Base-by-base conservation (phyloP, 2,888 invertebrate genomes). In the Drosophila prolongata region DNA sequence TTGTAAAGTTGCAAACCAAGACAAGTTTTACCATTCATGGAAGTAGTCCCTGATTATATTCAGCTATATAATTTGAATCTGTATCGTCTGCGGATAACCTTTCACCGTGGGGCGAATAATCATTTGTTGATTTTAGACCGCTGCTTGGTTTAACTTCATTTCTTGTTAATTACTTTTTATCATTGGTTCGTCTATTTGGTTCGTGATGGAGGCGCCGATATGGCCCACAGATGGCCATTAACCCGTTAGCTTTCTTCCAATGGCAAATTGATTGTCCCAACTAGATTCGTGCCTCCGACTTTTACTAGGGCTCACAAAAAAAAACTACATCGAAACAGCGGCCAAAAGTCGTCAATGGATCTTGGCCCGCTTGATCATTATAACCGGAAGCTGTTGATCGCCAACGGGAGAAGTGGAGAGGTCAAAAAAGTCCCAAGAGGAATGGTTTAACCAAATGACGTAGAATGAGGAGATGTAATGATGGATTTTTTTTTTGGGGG, bases 121-220 rank as follows among this genome's bases (percentile, higher is more conserved):
- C 70, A 50, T 14, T 44, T 66, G 74, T 70, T 69, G 44, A 49
- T 65, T 67, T 67, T 56, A 40, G 40, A 40, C 57, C 42, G 37
- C 62, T 46, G 38, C 34, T 42, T 55, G 75, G 75, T 75, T 86
- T 69, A 67, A 86, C 67, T 87, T 77, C 50, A 78, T 86, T 88
- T 79, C 84, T 67, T 70, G 78, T 69, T 88, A 83, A 83, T 83
- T 88, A 86, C 78, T 64, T 83, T 79, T 78, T 83, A 52, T 11
- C 44, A 88, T 66, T 74, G 40, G 60, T 35, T 38, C 30, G 30
- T 14, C 34, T 35, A 50, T n/a, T 50, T 61, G 67, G 64, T 27
- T 47, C 47, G 10, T 55, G 70, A 75, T 73, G 61, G 66, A 38
- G 64, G 43, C 64, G 67, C 64, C 67, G 64, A 64, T 64, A 66